Evolutionary conservation across 2,113 vertebrate species (phyloP).

Genomic region (Prionailurus viverrinus): DNA sequence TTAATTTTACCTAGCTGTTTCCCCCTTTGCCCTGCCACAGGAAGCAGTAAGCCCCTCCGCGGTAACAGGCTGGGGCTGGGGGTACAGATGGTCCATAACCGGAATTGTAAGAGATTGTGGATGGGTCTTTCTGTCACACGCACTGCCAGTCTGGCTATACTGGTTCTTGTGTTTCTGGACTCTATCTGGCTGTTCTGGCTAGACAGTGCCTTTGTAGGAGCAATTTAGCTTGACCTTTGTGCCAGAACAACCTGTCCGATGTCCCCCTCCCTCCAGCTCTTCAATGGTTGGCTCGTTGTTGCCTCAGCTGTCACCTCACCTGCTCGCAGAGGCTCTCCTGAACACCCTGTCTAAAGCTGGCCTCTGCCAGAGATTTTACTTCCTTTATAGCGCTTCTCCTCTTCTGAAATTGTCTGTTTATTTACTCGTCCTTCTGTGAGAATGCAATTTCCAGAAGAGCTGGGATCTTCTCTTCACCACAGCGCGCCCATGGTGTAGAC

Average conservation of each 20-base stretch:
- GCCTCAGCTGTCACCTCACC: accelerated
- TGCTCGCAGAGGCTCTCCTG: neutral
- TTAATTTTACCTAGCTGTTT: neutral
- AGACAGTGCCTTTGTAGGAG: neutral
- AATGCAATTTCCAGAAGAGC: neutral
- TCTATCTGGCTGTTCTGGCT: neutral
- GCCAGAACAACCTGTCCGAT: accelerated
- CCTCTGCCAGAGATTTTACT: conserved; percentile 1
- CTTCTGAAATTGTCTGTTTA: neutral
- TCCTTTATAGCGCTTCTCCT: neutral
- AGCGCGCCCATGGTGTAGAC: neutral
- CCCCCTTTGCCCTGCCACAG: neutral
- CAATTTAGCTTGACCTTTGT: neutral
- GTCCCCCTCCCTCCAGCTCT: neutral
- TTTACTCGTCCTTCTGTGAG: neutral
- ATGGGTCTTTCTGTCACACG: neutral
- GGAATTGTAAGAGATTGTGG: neutral
- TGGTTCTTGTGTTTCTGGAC: neutral
- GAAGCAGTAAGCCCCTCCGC: neutral
- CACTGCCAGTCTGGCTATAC: neutral
- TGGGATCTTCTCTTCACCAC: neutral
- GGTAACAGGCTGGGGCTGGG: neutral
- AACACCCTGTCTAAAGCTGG: neutral
- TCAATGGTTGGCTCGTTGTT: neutral
- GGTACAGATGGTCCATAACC: neutral